Evolutionary conservation across 2,888 invertebrate genomes (phyloP).

Genomic region (Amiota communis): DNA sequence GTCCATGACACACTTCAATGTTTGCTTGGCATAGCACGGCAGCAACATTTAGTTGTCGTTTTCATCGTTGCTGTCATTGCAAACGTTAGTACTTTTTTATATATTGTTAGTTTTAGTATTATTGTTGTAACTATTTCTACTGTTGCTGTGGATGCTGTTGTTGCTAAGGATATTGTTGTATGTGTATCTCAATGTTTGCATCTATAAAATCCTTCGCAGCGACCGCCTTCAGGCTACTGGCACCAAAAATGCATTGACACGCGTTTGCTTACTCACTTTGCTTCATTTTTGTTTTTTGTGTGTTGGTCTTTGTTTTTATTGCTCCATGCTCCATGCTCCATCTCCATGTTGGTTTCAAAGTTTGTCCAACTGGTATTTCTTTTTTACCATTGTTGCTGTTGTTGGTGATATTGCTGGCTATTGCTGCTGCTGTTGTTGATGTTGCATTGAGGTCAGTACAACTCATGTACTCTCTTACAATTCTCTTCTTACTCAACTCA

Average conservation of each 20-base stretch:
- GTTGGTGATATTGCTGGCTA: too few species aligned
- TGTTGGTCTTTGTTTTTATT: background rate
- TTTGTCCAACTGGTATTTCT: too few species aligned
- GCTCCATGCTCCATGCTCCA: too few species aligned
- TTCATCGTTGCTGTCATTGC: too few species aligned
- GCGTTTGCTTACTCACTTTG: conserved; percentile 2
- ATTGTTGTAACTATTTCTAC: background rate
- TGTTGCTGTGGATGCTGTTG: background rate
- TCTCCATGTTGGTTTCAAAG: background rate
- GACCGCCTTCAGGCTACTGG: background rate
- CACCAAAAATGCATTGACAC: conserved; percentile 25
- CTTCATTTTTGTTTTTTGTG: background rate
- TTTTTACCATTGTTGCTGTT: too few species aligned
- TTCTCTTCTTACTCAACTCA: background rate
- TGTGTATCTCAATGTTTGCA: conserved; percentile 19
- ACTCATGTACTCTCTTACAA: background rate
- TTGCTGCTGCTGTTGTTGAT: background rate
- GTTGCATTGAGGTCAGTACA: conserved; percentile 27
- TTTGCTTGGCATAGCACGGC: conserved; percentile 4
- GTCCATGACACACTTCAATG: conserved; percentile 60
- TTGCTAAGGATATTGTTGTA: background rate
- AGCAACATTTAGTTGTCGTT: conserved; percentile 16
- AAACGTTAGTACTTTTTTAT: too few species aligned
- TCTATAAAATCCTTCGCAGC: conserved; percentile 25
- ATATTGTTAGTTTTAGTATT: too few species aligned